phyloP scores from a whole-genome alignment of 2,888 invertebrate genomes.

The Oegoconia quadripuncta region DNA sequence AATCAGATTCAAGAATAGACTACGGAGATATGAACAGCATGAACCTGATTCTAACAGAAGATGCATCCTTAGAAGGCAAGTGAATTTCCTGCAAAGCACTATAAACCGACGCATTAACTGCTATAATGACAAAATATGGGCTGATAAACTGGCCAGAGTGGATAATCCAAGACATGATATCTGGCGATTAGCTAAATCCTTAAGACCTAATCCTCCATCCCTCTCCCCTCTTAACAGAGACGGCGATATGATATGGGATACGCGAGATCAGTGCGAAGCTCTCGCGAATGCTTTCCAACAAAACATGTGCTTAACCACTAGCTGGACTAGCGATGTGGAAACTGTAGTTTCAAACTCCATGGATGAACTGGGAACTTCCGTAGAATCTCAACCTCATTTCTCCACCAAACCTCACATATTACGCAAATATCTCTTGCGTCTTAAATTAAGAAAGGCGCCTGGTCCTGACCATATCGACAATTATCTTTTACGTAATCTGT shows the following conservation, averaged over 20 bases:
- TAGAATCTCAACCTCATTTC: background rate
- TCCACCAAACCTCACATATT: background rate
- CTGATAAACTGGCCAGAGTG: constrained; percentile 7
- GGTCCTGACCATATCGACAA: constrained; percentile 7
- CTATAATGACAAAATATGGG: constrained; percentile 4
- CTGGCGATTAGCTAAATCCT: constrained; percentile 7
- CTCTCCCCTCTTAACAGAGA: constrained; percentile 4
- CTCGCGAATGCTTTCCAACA: constrained; percentile 5
- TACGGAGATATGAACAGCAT: constrained; percentile 1
- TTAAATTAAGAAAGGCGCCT: constrained; percentile 8
- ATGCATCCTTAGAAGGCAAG: background rate
- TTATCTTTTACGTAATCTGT: constrained; percentile 4
- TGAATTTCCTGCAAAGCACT: constrained; percentile 4
- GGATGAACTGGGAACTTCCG: background rate
- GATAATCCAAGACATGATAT: constrained; percentile 10
- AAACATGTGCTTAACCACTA: constrained; percentile 8
- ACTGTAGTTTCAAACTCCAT: constrained; percentile 2
- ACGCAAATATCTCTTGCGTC: background rate
- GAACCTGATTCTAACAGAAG: background rate
- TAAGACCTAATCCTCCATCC: constrained; percentile 1
- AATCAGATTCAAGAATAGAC: constrained; percentile 4
- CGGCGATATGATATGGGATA: background rate
- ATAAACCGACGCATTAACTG: background rate
- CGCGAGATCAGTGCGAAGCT: constrained; percentile 4
- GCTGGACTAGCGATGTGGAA: constrained; percentile 4